Evolutionary conservation across 2,113 vertebrate genomes (phyloP).

Genomic region (Oncorhynchus gorbuscha): DNA sequence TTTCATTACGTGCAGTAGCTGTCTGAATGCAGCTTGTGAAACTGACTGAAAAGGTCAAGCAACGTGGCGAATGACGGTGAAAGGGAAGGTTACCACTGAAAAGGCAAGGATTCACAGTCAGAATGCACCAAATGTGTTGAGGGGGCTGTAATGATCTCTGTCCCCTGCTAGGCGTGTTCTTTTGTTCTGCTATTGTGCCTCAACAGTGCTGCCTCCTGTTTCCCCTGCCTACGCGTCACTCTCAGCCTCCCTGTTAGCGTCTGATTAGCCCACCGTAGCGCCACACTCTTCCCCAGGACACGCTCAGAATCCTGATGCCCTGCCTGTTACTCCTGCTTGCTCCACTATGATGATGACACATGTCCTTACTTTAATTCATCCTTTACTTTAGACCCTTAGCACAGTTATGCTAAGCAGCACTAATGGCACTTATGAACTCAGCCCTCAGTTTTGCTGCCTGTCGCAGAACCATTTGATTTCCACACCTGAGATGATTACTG

Average conservation of each 20-base stretch:
- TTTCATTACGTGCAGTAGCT: not conserved
- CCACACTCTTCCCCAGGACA: conserved; percentile 22
- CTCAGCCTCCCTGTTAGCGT: conserved; percentile 42
- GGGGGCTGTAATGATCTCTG: conserved; percentile 39
- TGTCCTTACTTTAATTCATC: conserved; percentile 26
- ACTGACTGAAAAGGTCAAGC: conserved; percentile 50
- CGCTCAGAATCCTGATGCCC: conserved; percentile 54
- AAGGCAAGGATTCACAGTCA: conserved; percentile 33
- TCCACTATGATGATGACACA: conserved; percentile 23
- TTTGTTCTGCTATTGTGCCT: conserved; percentile 42
- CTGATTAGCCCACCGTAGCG: conserved; percentile 37
- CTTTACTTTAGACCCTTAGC: conserved; percentile 23
- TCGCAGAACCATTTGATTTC: conserved; percentile 26
- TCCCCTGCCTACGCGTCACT: conserved; percentile 16
- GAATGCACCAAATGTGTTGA: conserved; percentile 41
- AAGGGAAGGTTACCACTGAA: conserved; percentile 28
- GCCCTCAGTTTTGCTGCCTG: not conserved
- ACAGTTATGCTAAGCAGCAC: not conserved
- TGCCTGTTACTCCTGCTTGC: conserved; percentile 20
- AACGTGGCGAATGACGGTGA: conserved; percentile 23
- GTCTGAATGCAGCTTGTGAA: conserved; percentile 8
- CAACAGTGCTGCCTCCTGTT: conserved; percentile 35
- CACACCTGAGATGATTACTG: conserved; percentile 12
- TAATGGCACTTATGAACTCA: not conserved
- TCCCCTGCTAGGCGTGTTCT: conserved; percentile 33